A percentile compares a stretch with the other conserved stretches of the same genome.
Evolutionary conservation across 2,888 invertebrate species (phyloP).

Genomic region (Disparrhopalites patrizii): DNA sequence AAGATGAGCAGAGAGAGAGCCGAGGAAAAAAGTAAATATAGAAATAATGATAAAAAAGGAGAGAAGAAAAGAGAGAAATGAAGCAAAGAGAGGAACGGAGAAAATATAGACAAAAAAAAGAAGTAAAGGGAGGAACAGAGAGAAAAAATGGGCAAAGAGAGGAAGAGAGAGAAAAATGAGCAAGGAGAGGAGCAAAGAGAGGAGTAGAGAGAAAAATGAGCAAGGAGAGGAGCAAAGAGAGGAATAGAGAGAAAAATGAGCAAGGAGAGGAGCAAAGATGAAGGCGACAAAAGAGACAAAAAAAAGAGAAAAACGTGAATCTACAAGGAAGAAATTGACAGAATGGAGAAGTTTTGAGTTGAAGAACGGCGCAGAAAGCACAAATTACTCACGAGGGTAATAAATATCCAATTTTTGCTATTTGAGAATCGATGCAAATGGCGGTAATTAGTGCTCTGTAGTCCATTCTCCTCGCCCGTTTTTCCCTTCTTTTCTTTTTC

Average conservation of each 20-base stretch:
- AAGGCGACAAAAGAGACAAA: background rate
- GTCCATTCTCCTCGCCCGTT: background rate
- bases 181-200: background rate
- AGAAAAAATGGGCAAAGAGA: too few relatives aligned
- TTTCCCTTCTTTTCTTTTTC: background rate
- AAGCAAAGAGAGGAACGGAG: too few relatives aligned
- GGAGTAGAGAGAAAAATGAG: background rate
- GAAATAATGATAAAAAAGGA: too few relatives aligned
- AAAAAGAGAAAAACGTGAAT: background rate
- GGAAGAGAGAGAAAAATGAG: too few relatives aligned
- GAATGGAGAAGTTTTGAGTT: background rate
- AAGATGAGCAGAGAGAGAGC: too few relatives aligned
- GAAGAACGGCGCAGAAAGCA: too few relatives aligned
- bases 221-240: background rate
- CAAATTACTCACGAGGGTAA: constrained; percentile 7
- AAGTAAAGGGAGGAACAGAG: too few relatives aligned
- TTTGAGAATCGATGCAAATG: background rate
- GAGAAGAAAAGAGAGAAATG: too few relatives aligned
- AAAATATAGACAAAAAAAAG: too few relatives aligned
- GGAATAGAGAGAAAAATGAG: background rate
- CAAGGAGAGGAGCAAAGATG: background rate
- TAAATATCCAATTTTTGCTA: constrained; percentile 3
- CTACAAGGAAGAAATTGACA: background rate
- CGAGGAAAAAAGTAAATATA: too few relatives aligned
- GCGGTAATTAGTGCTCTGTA: background rate